These are phyloP conservation scores for Chinchilla lanigera DNA, from an alignment of 2,113 vertebrate genomes.

Conservation along the genomic window DNA sequence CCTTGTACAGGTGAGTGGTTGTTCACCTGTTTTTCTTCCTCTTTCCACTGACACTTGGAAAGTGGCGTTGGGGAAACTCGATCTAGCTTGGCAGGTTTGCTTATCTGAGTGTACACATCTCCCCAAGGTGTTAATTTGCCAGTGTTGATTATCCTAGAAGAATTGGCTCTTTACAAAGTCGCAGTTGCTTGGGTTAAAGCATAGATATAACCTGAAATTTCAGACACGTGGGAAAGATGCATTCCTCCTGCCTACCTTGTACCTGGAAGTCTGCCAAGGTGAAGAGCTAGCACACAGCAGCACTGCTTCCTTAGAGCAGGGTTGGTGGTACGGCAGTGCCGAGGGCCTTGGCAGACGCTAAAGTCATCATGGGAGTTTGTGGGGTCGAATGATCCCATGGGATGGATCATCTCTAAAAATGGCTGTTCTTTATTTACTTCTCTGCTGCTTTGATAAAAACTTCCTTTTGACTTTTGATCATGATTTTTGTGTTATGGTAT, in stretches of 20 bases:
- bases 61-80: slow-evolving; percentile 74
- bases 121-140: slow-evolving; percentile 84
- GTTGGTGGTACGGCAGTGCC: not conserved
- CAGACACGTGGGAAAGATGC: slow-evolving; percentile 73
- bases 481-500: not conserved
- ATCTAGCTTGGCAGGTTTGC: slow-evolving; percentile 55
- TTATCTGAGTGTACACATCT: slow-evolving; percentile 77
- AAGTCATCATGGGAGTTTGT: fast-evolving
- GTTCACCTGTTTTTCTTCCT: slow-evolving; percentile 74
- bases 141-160: slow-evolving; percentile 61
- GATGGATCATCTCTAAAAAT: not conserved
- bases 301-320: not conserved
- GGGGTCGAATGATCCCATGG: not conserved
- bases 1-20: slow-evolving; percentile 6
- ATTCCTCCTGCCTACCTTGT: not conserved
- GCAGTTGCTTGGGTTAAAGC: slow-evolving; percentile 54
- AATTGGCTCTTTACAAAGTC: slow-evolving; percentile 55
- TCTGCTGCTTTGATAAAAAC: not conserved
- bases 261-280: slow-evolving; percentile 33
- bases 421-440: not conserved
- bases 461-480: not conserved
- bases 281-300: slow-evolving; percentile 3
- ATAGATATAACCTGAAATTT: slow-evolving; percentile 53
- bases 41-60: slow-evolving; percentile 60
- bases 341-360: not conserved